phyloP scores from a whole-genome alignment of 2,113 vertebrate species.

The Octodon degus region DNA sequence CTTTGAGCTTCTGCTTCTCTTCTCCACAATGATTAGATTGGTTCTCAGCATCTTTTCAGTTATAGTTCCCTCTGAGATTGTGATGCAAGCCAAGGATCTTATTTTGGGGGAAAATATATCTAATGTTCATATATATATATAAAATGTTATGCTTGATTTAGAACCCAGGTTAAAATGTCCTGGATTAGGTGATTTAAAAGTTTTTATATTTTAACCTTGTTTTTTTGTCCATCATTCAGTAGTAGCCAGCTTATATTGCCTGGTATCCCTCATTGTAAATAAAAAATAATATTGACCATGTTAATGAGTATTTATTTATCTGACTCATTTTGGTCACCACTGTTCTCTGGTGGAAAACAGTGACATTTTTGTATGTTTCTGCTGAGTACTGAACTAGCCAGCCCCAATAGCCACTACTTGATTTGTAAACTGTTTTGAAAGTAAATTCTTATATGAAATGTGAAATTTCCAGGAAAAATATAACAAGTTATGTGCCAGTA shows the following conservation, averaged over 20 bases:
- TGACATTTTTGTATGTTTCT: conserved; percentile 10
- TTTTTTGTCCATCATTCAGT: not conserved
- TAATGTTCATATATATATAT: not conserved
- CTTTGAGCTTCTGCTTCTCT: not conserved
- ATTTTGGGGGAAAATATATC: not conserved
- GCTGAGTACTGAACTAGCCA: not conserved
- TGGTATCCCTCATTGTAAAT: not conserved
- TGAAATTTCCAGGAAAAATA: conserved; percentile 53
- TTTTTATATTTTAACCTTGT: conserved; percentile 1
- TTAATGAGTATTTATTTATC: conserved; percentile 20
- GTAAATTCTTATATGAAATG: conserved; percentile 24
- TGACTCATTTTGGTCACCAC: not conserved
- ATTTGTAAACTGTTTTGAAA: not conserved
- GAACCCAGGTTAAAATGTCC: not conserved
- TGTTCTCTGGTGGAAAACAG: not conserved
- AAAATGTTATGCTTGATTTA: not conserved
- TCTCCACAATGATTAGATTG: not conserved
- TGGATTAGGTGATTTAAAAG: not conserved
- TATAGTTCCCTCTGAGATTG: conserved; percentile 9
- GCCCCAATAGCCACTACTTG: not conserved
- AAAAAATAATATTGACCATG: not conserved
- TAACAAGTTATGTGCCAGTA: not conserved
- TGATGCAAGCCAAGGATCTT: not conserved
- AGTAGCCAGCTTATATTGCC: not conserved
- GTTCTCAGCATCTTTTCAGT: conserved; percentile 16